A percentile compares a stretch with the other conserved stretches of the same genome.
These are phyloP conservation scores for Rhinopomastus cyanomelas DNA, from an alignment of 2,113 vertebrate genomes.

Conservation along the genomic window DNA sequence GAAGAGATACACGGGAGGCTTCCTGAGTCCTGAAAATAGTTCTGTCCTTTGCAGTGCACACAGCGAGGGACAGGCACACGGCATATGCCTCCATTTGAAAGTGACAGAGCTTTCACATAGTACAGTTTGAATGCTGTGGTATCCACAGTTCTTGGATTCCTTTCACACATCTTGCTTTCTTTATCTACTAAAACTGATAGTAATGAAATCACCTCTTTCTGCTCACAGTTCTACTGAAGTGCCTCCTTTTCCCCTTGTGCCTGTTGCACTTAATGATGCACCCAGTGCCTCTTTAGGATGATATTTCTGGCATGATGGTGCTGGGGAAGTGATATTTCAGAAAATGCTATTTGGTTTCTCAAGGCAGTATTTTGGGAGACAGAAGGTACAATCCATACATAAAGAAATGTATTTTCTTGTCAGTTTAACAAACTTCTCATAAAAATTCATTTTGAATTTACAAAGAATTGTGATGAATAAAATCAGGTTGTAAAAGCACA, in stretches of 20 bases:
- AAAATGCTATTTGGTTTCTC: background rate
- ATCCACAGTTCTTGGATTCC: background rate
- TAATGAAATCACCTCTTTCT: background rate
- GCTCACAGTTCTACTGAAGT: background rate
- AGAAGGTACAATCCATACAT: background rate
- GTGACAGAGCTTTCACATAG: fast-evolving
- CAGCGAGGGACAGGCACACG: background rate
- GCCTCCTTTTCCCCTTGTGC: background rate
- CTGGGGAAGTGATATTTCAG: background rate
- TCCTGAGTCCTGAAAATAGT: background rate
- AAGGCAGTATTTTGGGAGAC: background rate
- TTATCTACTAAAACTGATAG: background rate
- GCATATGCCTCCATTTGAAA: background rate
- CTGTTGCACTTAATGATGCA: background rate
- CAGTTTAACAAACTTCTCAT: background rate
- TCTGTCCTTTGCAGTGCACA: background rate
- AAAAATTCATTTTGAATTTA: background rate
- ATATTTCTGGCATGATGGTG: background rate
- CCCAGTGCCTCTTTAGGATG: background rate
- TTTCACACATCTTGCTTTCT: background rate
- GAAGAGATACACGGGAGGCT: background rate
- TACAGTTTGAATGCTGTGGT: background rate
- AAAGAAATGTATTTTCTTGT: background rate
- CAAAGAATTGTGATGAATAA: background rate
- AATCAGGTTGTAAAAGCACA: background rate